Evolutionary conservation across 2,888 invertebrate species (phyloP), one percentile per base, ranked within the genome.

Genomic region (Chouioia cunea): DNA sequence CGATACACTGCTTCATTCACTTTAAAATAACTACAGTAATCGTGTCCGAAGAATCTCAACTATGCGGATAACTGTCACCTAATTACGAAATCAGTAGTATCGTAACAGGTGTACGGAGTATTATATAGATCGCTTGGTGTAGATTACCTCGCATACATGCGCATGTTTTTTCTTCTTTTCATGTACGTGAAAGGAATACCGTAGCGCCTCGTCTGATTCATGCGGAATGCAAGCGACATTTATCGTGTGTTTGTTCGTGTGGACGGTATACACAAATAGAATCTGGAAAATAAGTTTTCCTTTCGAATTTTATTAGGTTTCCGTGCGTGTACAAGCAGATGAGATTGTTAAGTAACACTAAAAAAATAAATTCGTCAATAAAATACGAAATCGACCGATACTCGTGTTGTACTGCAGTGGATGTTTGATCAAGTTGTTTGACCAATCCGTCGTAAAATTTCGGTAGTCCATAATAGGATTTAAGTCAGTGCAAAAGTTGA

Each of bases 401-500:
- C 27, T 27, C 6, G 27, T 6, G 6, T 27, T 27, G 27, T 4
- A 69, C n/a, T n/a, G n/a, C n/a, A n/a, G n/a, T n/a, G n/a, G n/a
- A n/a, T n/a, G n/a, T 52, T 52, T 16, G 44, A n/a, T 47, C 48
- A 18, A 2, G 47, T 22, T 52, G n/a, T 58, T 16, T 18, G 15
- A 23, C 23, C 22, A 47, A 56, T 46, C 16, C 53, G 36, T 53
- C 46, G 57, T 66, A 58, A 59, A 66, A 23, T 67, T 47, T 15
- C n/a, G 48, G n/a, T 52, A 48, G 52, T 44, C 60, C 16, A 22
- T 65, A 56, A 62, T 47, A 36, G 46, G 46, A 4, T 50, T 65
- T 65, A 65, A 59, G 67, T 64, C 47, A n/a, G 50, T 15, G 12
- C 46, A 36, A 65, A 60, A 56, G 56, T 53, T 14, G 48, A 50